Evolutionary conservation across 2,888 invertebrate species (phyloP).

Genomic region (Halictus ligatus): DNA sequence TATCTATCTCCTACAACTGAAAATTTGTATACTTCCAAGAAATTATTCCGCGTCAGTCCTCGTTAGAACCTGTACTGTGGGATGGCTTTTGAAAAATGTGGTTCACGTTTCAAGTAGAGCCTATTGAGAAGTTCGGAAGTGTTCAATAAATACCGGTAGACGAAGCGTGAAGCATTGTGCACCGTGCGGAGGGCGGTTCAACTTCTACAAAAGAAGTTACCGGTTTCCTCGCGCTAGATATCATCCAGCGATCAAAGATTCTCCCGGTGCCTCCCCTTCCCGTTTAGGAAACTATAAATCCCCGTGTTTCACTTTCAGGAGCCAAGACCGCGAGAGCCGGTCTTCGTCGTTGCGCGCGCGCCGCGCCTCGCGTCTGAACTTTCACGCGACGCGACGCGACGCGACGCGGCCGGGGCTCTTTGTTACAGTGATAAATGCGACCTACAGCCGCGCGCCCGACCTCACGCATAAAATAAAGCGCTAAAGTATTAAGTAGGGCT

Average conservation of each 20-base stretch:
- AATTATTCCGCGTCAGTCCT: no score
- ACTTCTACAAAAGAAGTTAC: neutral
- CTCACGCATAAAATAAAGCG: slow-evolving; percentile 75
- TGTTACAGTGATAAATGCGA: slow-evolving; percentile 75
- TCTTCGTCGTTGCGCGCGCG: neutral
- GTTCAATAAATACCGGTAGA: neutral
- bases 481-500: slow-evolving; percentile 78
- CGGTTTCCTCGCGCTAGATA: neutral
- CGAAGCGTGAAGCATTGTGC: neutral
- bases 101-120: no score
- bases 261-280: neutral
- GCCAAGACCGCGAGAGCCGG: slow-evolving; percentile 38
- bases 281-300: slow-evolving; percentile 57
- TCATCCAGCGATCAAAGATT: neutral
- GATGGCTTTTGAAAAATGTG: no score
- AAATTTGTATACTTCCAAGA: no score
- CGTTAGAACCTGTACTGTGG: no score
- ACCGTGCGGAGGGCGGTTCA: neutral
- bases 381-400: slow-evolving; percentile 34
- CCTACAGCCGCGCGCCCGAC: slow-evolving; percentile 61
- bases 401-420: slow-evolving; percentile 58
- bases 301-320: slow-evolving; percentile 43
- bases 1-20: no score
- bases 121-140: neutral
- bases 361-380: neutral